Percentiles rank a stretch among this genome's conserved stretches.
phyloP scores from a whole-genome alignment of 2,113 vertebrate genomes.

The Raja brachyura region DNA sequence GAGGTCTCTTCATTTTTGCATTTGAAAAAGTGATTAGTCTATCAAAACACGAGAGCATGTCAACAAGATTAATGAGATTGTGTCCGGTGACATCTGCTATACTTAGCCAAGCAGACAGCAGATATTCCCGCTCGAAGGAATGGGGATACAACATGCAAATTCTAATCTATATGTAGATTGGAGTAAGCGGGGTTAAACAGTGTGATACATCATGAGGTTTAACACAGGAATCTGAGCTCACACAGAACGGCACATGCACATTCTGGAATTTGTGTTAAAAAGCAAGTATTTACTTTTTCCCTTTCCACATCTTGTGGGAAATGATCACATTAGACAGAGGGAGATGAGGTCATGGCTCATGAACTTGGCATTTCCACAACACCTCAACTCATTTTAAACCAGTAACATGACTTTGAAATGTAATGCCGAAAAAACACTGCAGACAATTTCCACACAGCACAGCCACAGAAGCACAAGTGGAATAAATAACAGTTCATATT shows the following conservation, averaged over 20 bases:
- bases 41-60: conserved; percentile 28
- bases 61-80: conserved; percentile 38
- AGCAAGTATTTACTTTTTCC: background rate
- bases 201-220: conserved; percentile 29
- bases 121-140: conserved; percentile 8
- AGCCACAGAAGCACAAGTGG: background rate
- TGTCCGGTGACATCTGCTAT: conserved; percentile 33
- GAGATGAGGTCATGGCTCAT: background rate
- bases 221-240: conserved; percentile 19
- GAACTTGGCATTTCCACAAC: background rate
- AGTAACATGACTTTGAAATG: background rate
- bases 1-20: conserved; percentile 27
- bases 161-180: conserved; percentile 38
- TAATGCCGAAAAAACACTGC: background rate
- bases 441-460: background rate
- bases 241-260: background rate
- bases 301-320: background rate
- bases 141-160: conserved; percentile 30
- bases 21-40: conserved; percentile 29
- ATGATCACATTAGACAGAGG: background rate
- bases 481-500: background rate
- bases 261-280: background rate
- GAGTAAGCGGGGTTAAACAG: conserved; percentile 34
- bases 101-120: conserved; percentile 19
- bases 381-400: background rate